Conservation (phyloP, 1,140 invertebrate species). For the Nilaparvata lugens region DNA sequence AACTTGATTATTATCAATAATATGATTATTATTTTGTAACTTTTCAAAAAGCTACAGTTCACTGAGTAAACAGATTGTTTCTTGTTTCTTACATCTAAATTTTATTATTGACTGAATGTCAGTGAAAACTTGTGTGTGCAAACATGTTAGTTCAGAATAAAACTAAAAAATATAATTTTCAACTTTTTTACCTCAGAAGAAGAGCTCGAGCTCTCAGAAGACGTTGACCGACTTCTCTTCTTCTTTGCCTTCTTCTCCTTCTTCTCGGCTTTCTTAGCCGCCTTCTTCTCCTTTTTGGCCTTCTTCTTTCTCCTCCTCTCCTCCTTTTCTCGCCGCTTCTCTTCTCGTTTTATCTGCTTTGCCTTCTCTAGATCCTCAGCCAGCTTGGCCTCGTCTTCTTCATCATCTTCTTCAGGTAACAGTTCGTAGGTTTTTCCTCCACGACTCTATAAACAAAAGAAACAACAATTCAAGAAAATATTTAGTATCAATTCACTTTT, state of each 20-base stretch:
- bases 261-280: slow-evolving; percentile 9
- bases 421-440: slow-evolving; percentile 38
- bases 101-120: too few species aligned
- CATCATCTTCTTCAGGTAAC: slow-evolving; percentile 34
- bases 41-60: too few species aligned
- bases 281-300: slow-evolving; percentile 5
- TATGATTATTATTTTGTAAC: too few species aligned
- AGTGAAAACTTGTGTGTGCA: too few species aligned
- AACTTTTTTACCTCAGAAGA: too few species aligned
- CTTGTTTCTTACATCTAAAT: too few species aligned
- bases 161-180: too few species aligned
- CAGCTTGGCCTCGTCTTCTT: background rate
- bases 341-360: slow-evolving; percentile 7
- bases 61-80: too few species aligned
- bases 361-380: slow-evolving; percentile 9
- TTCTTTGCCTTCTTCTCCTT: slow-evolving; percentile 21
- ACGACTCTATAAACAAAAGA: slow-evolving; percentile 24
- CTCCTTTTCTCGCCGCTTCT: background rate
- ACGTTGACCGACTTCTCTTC: slow-evolving; percentile 15
- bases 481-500: too few species aligned
- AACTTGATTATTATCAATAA: too few species aligned
- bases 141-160: too few species aligned
- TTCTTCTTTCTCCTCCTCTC: background rate
- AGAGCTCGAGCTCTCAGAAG: slow-evolving; percentile 1
- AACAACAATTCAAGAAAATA: background rate